phyloP scores from a whole-genome alignment of 2,888 invertebrate genomes.

The Pandemis heparana region DNA sequence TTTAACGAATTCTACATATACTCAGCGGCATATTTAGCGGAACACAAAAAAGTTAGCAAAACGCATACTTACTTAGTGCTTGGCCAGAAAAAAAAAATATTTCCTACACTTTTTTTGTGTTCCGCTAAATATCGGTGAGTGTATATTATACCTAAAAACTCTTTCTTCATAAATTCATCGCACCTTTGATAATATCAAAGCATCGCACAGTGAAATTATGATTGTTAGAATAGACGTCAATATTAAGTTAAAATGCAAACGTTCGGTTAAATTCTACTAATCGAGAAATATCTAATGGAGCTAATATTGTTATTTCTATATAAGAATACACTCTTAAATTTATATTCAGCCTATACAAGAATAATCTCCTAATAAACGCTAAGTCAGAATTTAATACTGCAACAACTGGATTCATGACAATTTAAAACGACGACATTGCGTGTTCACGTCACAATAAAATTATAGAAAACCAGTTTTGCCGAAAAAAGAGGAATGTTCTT shows the following conservation, averaged over 20 bases:
- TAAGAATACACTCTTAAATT: not conserved
- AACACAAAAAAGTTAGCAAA: too few species aligned
- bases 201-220: not conserved
- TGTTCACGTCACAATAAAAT: not conserved
- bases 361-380: not conserved
- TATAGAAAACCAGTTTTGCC: too few species aligned
- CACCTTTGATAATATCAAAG: too few species aligned
- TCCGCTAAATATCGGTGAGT: too few species aligned
- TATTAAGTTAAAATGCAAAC: conserved; percentile 14
- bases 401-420: not conserved
- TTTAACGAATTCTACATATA: not conserved
- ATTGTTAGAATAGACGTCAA: conserved; percentile 6
- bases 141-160: too few species aligned
- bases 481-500: too few species aligned
- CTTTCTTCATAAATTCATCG: too few species aligned
- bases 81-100: too few species aligned
- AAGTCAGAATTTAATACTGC: not conserved
- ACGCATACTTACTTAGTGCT: too few species aligned
- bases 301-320: not conserved
- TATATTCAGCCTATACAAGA: not conserved
- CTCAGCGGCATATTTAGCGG: too few species aligned
- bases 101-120: too few species aligned
- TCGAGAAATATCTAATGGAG: not conserved
- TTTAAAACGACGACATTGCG: not conserved
- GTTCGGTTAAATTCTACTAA: not conserved